Percentiles rank a stretch among this genome's conserved stretches.
Evolutionary conservation across 2,113 vertebrate genomes (phyloP).

Genomic region (Paramisgurnus dabryanus): DNA sequence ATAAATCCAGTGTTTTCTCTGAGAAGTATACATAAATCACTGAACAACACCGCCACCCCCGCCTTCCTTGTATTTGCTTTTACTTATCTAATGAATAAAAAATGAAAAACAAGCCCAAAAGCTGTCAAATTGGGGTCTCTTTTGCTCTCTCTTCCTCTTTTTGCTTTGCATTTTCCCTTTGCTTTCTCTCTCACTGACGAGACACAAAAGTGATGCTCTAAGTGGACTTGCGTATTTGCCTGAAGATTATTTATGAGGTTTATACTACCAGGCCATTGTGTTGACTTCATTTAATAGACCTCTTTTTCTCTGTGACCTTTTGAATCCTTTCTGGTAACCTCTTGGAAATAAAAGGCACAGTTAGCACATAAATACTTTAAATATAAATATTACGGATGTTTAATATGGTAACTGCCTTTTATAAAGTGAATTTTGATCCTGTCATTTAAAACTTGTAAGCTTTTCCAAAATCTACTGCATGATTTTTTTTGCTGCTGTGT

Average conservation of each 20-base stretch:
- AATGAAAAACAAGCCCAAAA: slow-evolving; percentile 64
- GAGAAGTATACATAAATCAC: slow-evolving; percentile 76
- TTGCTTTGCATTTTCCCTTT: neutral
- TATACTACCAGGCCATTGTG: slow-evolving; percentile 7
- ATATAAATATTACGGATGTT: too few species aligned
- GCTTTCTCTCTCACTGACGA: neutral
- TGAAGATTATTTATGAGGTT: slow-evolving; percentile 51
- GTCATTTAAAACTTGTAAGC: too few species aligned
- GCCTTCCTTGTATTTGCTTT: slow-evolving; percentile 72
- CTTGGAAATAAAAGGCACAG: slow-evolving; percentile 19
- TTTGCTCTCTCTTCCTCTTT: neutral
- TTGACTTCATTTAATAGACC: slow-evolving; percentile 20
- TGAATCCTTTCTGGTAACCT: neutral
- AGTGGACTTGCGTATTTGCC: slow-evolving; percentile 48
- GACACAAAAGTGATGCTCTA: slow-evolving; percentile 42
- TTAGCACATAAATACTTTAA: neutral
- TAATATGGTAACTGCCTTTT: too few species aligned
- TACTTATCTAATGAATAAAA: slow-evolving; percentile 77
- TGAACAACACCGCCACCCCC: slow-evolving; percentile 55
- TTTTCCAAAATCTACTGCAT: too few species aligned
- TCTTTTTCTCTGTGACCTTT: neutral
- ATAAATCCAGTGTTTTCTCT: slow-evolving; percentile 74
- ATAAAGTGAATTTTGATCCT: too few species aligned
- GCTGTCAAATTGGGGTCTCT: slow-evolving; percentile 59
- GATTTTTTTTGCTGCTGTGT: too few species aligned